These are phyloP conservation scores for Lepidocyrtinus sp. DNA, from an alignment of 2,888 invertebrate genomes.

Conservation along the genomic window DNA sequence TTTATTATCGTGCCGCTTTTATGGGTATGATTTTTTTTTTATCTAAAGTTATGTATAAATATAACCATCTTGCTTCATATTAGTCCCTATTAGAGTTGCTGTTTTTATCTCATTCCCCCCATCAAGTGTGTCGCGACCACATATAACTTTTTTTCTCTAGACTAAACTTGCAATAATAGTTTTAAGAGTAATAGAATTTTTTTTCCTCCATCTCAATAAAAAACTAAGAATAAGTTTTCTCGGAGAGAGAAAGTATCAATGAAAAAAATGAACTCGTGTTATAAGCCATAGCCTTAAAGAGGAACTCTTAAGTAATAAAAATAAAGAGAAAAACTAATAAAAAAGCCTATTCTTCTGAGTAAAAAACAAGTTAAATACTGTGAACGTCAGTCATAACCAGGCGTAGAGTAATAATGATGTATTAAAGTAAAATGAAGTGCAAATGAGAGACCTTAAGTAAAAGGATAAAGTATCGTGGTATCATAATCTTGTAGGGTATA, in stretches of 20 bases:
- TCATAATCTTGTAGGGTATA: background rate
- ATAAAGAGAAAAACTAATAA: slow-evolving; percentile 16
- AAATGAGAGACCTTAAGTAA: slow-evolving; percentile 4
- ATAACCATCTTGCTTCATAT: background rate
- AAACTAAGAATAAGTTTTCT: slow-evolving; percentile 18
- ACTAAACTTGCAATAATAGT: slow-evolving; percentile 37
- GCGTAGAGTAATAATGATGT: background rate
- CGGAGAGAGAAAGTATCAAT: slow-evolving; percentile 15
- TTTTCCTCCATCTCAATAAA: slow-evolving; percentile 12
- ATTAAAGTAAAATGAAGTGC: slow-evolving; percentile 12
- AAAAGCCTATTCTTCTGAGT: background rate
- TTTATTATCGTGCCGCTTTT: slow-evolving; percentile 25
- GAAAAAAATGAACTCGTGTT: slow-evolving; percentile 3
- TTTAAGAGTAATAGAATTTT: slow-evolving; percentile 27
- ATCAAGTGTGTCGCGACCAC: slow-evolving; percentile 21
- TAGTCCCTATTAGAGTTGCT: slow-evolving; percentile 9
- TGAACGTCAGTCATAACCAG: slow-evolving; percentile 2
- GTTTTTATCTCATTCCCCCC: slow-evolving; percentile 32
- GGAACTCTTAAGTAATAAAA: slow-evolving; percentile 15
- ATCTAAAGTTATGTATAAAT: slow-evolving; percentile 15
- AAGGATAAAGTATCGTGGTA: background rate
- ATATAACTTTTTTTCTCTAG: slow-evolving; percentile 17
- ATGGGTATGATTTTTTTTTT: slow-evolving; percentile 23
- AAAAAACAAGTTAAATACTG: slow-evolving; percentile 3
- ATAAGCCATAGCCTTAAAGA: background rate